Evolutionary conservation across 2,797 vertebrate genomes (phyloP), one percentile per base, ranked within the genome.

Genomic region (Tapera naevia): DNA sequence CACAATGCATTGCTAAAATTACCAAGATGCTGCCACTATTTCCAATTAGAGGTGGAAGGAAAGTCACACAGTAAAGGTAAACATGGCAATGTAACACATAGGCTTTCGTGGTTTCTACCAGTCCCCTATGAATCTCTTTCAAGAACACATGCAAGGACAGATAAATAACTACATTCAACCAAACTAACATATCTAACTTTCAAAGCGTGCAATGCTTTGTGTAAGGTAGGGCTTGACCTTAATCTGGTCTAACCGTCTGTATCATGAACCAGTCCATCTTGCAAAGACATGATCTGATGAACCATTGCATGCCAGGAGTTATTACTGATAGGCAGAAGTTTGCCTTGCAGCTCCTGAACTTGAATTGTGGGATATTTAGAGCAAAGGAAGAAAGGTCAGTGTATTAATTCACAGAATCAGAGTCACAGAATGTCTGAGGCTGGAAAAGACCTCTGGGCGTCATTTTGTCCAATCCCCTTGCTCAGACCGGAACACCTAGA

Each of bases 41-140:
- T 94, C 65, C 35, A 93, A 33, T 65, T 91, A 66, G 46, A 92
- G 80, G 43, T 58, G 37, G 28, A 73, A 15, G 60, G 37, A 86
- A 96, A 93, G 45, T 86, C 66, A 83, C 58, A 80, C 32, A 64
- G 57, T 69, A 54, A 91, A 87, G 64, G 28, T 62, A 85, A 88
- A 92, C 57, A 33, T 16, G 69, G 58, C 32, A 53, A 39, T 39
- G 39, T 57, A 81, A 50, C 35, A 56, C 7, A 6, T 54, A 25
- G 33, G 54, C 35, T 88, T 86, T 48, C 18, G 43, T 22, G 5
- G 28, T 70, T 35, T 91, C 48, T 70, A 17, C 17, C 51, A 66
- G 35, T 35, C 30, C 91, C 43, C 67, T 78, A 2, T 30, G 72
- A 80, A 92, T 39, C 8, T 54, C 24, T 28, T 92, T 80, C 65